Evolutionary conservation across 2,888 invertebrate species (phyloP).

Genomic region (Tachystola acroxantha): DNA sequence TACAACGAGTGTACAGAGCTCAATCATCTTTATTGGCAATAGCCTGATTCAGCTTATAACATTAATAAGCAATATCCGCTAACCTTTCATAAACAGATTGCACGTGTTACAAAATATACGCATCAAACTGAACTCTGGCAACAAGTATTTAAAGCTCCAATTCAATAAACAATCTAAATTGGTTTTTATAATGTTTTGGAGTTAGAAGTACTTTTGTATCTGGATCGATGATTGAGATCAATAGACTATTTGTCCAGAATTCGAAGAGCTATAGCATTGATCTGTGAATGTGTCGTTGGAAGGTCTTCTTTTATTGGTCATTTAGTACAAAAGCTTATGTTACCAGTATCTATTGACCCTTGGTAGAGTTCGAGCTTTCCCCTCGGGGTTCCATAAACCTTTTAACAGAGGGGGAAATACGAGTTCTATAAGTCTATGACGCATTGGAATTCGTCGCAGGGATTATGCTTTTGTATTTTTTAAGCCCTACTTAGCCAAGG

Average conservation of each 20-base stretch:
- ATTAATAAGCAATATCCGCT: conserved; percentile 72
- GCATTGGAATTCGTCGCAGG: conserved; percentile 38
- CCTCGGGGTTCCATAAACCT: too few species aligned
- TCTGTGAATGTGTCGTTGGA: too few species aligned
- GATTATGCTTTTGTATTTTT: conserved; percentile 30
- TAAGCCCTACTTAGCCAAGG: conserved; percentile 3
- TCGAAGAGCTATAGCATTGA: neutral
- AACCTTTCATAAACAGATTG: conserved; percentile 56
- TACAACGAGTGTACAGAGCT: conserved; percentile 18
- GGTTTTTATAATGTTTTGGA: conserved; percentile 15
- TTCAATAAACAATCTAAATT: conserved; percentile 1
- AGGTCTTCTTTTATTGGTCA: too few species aligned
- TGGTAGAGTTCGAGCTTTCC: too few species aligned
- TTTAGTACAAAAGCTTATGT: too few species aligned
- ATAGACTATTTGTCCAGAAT: conserved; percentile 28
- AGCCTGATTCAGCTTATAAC: conserved; percentile 56
- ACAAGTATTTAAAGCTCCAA: conserved; percentile 11
- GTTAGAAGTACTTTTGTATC: conserved; percentile 23
- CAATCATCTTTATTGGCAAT: conserved; percentile 64
- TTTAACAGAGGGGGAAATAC: too few species aligned
- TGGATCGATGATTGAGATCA: conserved; percentile 58
- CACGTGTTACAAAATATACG: conserved; percentile 39
- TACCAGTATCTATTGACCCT: too few species aligned
- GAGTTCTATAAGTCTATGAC: too few species aligned
- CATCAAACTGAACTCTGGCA: conserved; percentile 20